These are phyloP conservation scores for Lutraria lutraria DNA, from an alignment of 2,888 invertebrate species.

Conservation along the genomic window DNA sequence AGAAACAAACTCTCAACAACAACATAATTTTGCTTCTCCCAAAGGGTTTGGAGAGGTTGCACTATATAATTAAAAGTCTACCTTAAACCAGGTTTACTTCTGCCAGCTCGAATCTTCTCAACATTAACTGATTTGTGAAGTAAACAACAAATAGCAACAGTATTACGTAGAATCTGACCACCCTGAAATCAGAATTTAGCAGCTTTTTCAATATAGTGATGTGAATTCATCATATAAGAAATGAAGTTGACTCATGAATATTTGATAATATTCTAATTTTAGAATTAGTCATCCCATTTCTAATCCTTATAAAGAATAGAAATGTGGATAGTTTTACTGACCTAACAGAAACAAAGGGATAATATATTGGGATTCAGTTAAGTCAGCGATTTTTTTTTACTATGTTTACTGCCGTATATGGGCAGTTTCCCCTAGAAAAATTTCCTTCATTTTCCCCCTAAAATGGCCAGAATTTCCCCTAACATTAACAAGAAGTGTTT, in stretches of 20 bases:
- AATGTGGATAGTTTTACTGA: background rate
- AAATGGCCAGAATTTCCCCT: no score
- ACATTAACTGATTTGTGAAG: slow-evolving; percentile 91
- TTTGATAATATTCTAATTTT: background rate
- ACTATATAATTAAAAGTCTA: no score
- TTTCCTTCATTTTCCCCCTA: no score
- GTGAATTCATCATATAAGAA: background rate
- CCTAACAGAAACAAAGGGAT: background rate
- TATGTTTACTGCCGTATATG: no score
- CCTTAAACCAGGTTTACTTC: slow-evolving; percentile 95
- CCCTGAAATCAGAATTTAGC: slow-evolving; percentile 89
- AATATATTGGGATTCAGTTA: background rate
- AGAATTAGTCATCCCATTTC: background rate
- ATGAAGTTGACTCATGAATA: background rate
- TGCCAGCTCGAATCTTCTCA: slow-evolving; percentile 92
- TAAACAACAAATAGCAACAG: slow-evolving; percentile 93
- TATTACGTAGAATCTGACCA: slow-evolving; percentile 95
- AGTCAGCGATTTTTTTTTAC: no score
- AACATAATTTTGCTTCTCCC: no score
- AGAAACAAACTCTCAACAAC: no score
- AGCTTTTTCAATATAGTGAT: background rate
- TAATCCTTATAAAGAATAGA: no score
- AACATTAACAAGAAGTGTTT: no score
- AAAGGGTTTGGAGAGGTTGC: no score
- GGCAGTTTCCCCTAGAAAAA: no score